Base-by-base conservation (phyloP, 1,140 invertebrate genomes). In the Mamestra configurata region DNA sequence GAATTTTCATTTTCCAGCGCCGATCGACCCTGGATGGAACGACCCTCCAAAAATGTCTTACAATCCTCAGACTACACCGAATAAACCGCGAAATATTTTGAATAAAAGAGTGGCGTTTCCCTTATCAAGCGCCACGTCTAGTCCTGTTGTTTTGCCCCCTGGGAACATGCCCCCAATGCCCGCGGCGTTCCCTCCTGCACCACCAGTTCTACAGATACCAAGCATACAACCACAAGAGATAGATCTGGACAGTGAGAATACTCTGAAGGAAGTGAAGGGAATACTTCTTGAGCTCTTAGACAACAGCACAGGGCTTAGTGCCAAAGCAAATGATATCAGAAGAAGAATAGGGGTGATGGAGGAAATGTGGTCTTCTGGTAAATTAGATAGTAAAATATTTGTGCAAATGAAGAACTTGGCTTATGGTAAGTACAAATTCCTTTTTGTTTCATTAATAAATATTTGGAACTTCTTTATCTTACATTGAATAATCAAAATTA, bases 21-120 rank as follows among this genome's bases (percentile, higher is more conserved):
- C 90, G 15, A 92, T 91, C 59, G 95, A 95, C 81, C 95, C 95
- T 37, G 96, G 95, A 11, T 96, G 96, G 96, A 96, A 96, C 82
- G 96, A 96, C 85, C 96, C 96, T n/a, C 95, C 96, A 22, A 93
- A 89, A 49, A 91, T 96, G 72, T 87, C 93, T 8, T 95, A 93
- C 46, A 93, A 90, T 72, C 75, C 88, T 22, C 90, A 92, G 72
- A 81, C 89, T 7, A 90, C 94, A 35, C 90, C 91, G 20, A 92
- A 89, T 70, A 93, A 94, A 80, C 92, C 92, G 13, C 91, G 93
- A 71, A 93, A 92, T 77, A 90, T 95, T 79, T 86, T 96, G 11
- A 96, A 95, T 53, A 96, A 96, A 90, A 89, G 96, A 77, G 94
- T 96, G 10, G 93, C 95, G 24, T 96, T 96, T 91, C 95, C 95